Percentiles rank a stretch among this genome's conserved stretches.
Conservation (phyloP, 2,797 vertebrate genomes). For the Sarcoramphus papa region DNA sequence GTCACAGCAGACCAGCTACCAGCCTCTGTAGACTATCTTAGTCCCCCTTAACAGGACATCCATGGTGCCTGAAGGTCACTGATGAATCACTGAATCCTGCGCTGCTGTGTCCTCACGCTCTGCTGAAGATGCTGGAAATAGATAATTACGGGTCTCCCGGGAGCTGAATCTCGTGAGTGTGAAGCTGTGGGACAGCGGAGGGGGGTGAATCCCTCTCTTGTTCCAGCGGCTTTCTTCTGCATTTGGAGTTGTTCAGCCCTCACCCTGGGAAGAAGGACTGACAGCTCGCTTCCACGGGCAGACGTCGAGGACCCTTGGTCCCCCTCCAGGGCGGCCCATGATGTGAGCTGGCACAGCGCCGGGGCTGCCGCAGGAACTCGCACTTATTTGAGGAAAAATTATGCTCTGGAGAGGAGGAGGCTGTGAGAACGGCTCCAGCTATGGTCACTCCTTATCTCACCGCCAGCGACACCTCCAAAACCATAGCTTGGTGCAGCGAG, state of each 20-base stretch:
- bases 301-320: neutral
- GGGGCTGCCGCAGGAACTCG: neutral
- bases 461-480: neutral
- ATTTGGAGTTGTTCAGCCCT: neutral
- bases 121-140: neutral
- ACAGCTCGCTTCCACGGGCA: neutral
- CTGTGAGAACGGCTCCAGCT: neutral
- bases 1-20: neutral
- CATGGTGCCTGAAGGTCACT: neutral
- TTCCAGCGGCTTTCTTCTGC: neutral
- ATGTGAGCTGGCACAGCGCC: neutral
- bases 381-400: neutral
- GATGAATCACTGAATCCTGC: neutral
- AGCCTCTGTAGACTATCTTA: neutral
- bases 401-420: neutral
- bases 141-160: neutral
- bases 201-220: neutral
- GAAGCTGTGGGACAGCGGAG: neutral
- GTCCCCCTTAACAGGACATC: neutral
- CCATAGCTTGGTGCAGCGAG: neutral
- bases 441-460: accelerated
- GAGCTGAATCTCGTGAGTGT: neutral
- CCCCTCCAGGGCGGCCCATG: neutral
- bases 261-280: neutral
- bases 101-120: neutral